Percentiles rank a stretch among this genome's conserved stretches.
phyloP scores from a whole-genome alignment of 2,888 invertebrate species.

The Lacanobia oleracea region DNA sequence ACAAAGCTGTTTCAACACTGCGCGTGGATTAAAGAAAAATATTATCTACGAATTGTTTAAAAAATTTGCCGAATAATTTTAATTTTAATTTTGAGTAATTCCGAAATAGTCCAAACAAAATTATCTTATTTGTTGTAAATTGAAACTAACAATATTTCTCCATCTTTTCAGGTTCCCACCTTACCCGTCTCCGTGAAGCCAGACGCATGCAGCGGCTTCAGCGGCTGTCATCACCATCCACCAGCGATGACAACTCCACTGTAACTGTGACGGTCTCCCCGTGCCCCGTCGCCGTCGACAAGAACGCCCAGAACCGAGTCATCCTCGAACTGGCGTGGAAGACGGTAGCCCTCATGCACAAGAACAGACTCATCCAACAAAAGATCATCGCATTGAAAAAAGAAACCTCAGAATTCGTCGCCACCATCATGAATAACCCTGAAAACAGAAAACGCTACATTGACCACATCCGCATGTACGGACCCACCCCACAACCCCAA shows the following conservation, averaged over 20 bases:
- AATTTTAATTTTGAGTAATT: background rate
- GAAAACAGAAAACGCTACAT: slow-evolving; percentile 80
- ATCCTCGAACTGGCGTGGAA: slow-evolving; percentile 92
- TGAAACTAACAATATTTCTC: slow-evolving; percentile 47
- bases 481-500: slow-evolving; percentile 63
- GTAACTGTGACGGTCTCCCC: slow-evolving; percentile 52
- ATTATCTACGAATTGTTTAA: too few relatives aligned
- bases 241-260: slow-evolving; percentile 65
- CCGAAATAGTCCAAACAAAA: background rate
- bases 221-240: slow-evolving; percentile 70
- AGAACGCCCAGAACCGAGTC: slow-evolving; percentile 83
- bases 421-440: slow-evolving; percentile 90
- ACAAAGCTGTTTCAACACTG: background rate
- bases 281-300: slow-evolving; percentile 72
- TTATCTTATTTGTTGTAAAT: background rate
- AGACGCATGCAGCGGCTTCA: slow-evolving; percentile 82
- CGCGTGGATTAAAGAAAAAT: background rate
- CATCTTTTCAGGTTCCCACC: slow-evolving; percentile 80
- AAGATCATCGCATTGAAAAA: slow-evolving; percentile 91
- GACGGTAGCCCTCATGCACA: slow-evolving; percentile 91
- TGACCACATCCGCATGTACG: slow-evolving; percentile 76
- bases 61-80: background rate
- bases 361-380: slow-evolving; percentile 91
- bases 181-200: slow-evolving; percentile 81
- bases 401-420: slow-evolving; percentile 92